phyloP scores from a whole-genome alignment of 2,113 vertebrate genomes.

The Silurus asotus region DNA sequence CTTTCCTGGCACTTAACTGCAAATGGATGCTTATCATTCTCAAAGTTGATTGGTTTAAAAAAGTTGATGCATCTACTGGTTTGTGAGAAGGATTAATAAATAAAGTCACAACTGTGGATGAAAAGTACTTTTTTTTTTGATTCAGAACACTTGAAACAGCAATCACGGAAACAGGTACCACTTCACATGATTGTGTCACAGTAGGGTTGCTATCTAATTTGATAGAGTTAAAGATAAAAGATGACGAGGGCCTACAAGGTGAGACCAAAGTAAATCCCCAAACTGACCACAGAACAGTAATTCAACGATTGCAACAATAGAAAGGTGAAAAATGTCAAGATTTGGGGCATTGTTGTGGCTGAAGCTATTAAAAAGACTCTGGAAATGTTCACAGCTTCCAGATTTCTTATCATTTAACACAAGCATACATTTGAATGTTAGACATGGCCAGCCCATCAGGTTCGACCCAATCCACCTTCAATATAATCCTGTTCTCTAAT shows the following conservation, averaged over 20 bases:
- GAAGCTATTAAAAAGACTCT: not conserved
- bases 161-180: not conserved
- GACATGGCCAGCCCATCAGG: not conserved
- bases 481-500: not conserved
- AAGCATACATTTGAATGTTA: not conserved
- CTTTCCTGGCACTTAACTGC: not conserved
- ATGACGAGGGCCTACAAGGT: not conserved
- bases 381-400: not conserved
- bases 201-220: not conserved
- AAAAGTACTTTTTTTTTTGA: too few relatives aligned
- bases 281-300: not conserved
- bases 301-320: not conserved
- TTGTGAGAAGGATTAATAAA: not conserved
- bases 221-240: not conserved
- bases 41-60: not conserved
- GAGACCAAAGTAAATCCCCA: not conserved
- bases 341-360: not conserved
- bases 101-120: not conserved
- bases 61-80: not conserved
- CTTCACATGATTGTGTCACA: not conserved
- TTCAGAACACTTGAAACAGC: not conserved
- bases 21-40: not conserved
- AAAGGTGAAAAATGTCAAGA: not conserved
- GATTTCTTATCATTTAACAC: not conserved
- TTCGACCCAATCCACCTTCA: not conserved